Evolutionary conservation across 1,140 invertebrate genomes (phyloP).

Genomic region (Stenopsyche tienmushanensis): DNA sequence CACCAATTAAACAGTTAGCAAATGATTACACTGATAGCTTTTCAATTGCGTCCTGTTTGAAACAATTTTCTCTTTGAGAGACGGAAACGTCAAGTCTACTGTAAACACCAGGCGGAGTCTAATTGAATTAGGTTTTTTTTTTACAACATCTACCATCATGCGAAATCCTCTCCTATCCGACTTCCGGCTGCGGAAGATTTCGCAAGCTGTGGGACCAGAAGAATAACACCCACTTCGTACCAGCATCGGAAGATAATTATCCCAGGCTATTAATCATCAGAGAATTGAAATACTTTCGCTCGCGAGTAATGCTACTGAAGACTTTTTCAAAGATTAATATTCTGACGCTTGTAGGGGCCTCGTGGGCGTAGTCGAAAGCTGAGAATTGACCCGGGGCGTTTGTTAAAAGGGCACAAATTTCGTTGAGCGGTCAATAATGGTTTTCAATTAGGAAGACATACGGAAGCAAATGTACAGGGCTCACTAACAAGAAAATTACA

Average conservation of each 20-base stretch:
- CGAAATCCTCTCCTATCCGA: not conserved
- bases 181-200: not conserved
- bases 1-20: not conserved
- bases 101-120: not conserved
- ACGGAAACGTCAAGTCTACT: not conserved
- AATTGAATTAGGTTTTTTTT: not conserved
- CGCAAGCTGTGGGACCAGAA: not conserved
- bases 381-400: too few relatives aligned
- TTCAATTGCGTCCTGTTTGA: too few relatives aligned
- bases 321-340: not conserved
- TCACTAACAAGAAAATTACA: too few relatives aligned
- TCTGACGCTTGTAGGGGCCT: not conserved
- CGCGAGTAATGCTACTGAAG: not conserved
- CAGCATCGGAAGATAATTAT: slow-evolving; percentile 14
- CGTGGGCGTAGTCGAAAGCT: not conserved
- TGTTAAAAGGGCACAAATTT: not conserved
- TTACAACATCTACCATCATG: not conserved
- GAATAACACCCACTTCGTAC: slow-evolving; percentile 5
- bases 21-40: not conserved
- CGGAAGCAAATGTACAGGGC: too few relatives aligned
- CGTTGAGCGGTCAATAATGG: too few relatives aligned
- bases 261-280: slow-evolving; percentile 19
- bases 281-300: slow-evolving; percentile 22
- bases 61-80: not conserved
- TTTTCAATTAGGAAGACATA: too few relatives aligned